Conservation (phyloP, 2,888 invertebrate species). For the Andrena bucephala region DNA sequence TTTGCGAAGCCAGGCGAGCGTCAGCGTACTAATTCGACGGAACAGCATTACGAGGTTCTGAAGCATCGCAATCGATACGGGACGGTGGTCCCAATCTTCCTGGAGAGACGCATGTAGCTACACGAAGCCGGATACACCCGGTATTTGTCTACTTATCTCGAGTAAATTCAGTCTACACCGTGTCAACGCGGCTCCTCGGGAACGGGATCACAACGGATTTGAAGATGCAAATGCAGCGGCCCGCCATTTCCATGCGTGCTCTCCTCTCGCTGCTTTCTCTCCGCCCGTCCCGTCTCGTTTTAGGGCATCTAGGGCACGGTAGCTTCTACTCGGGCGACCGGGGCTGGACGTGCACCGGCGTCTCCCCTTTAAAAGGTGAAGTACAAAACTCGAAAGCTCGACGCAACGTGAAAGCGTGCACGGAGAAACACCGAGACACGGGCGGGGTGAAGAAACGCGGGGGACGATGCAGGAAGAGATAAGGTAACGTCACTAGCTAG, state of each 20-base stretch:
- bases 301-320: not conserved
- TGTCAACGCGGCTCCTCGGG: conserved; percentile 66
- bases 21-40: conserved; percentile 62
- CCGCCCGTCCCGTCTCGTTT: conserved; percentile 27
- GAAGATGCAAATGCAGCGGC: conserved; percentile 69
- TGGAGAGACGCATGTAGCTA: conserved; percentile 48
- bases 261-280: conserved; percentile 4
- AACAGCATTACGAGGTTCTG: conserved; percentile 49
- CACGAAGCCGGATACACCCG: conserved; percentile 51
- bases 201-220: conserved; percentile 70
- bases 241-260: conserved; percentile 55
- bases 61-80: conserved; percentile 58
- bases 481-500: conserved; percentile 19
- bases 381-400: conserved; percentile 48
- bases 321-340: not conserved
- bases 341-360: conserved; percentile 5
- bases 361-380: conserved; percentile 67
- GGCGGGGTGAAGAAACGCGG: conserved; percentile 15
- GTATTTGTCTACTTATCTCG: conserved; percentile 74
- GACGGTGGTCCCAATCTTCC: conserved; percentile 55
- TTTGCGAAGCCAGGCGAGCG: conserved; percentile 48
- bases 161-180: conserved; percentile 70
- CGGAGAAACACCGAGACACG: conserved; percentile 27
- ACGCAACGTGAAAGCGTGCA: conserved; percentile 58
- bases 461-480: conserved; percentile 27